Evolutionary conservation across 2,113 vertebrate species (phyloP).

Genomic region (Labrus mixtus): DNA sequence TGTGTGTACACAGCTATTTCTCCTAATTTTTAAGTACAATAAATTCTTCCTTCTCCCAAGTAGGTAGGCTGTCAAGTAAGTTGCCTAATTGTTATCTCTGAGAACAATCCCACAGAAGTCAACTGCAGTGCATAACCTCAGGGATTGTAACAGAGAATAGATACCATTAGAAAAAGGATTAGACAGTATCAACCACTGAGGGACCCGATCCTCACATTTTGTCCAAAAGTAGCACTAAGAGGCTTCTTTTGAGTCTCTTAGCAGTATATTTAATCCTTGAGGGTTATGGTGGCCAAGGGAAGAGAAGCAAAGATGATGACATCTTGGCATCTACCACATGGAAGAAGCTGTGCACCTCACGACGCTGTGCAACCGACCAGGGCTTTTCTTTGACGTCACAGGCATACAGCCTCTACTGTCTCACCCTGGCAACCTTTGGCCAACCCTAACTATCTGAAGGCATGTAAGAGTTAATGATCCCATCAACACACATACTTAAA

Average conservation of each 20-base stretch:
- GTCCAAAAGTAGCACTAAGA: neutral
- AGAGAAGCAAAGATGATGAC: conserved; percentile 94
- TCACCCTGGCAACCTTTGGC: conserved; percentile 89
- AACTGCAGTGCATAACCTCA: no score
- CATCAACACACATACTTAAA: neutral
- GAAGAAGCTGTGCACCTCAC: conserved; percentile 79
- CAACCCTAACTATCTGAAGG: conserved; percentile 92
- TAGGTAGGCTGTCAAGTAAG: no score
- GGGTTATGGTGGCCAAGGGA: conserved; percentile 87
- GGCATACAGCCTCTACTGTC: conserved; percentile 85
- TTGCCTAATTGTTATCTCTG: no score
- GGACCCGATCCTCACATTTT: neutral
- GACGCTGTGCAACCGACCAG: conserved; percentile 78
- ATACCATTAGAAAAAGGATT: no score
- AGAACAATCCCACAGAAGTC: no score
- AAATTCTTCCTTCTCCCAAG: no score
- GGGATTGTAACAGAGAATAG: no score
- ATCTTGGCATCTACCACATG: conserved; percentile 74
- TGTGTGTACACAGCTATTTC: no score
- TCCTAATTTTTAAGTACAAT: no score
- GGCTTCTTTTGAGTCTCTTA: conserved; percentile 44
- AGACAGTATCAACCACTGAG: no score
- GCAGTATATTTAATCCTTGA: conserved; percentile 92
- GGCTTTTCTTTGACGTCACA: conserved; percentile 79
- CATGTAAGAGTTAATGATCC: conserved; percentile 71